Evolutionary conservation across 2,113 vertebrate species (phyloP), one percentile per base, ranked within the genome.

Genomic region (Pachyramphus minor): DNA sequence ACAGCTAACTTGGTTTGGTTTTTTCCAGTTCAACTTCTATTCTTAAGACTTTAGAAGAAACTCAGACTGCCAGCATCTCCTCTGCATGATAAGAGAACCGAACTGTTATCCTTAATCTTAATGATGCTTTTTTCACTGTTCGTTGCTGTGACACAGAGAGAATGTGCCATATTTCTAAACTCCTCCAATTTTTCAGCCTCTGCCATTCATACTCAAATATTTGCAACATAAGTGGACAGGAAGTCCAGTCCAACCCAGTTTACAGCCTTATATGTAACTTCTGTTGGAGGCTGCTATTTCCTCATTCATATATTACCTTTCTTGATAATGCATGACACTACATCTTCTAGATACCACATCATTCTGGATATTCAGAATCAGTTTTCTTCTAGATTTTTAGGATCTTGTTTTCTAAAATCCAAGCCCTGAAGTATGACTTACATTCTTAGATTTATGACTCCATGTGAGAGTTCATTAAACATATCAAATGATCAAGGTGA

Each of bases 251-350:
- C 62, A 79, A 25, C 4, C 4, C 37, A 52, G 35, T 12, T 68
- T 60, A 24, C 75, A 90, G 58, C 17, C 69, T 39, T 20, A 18
- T 10, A 30, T 3, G 2, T 16, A 64, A 39, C 33, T 44, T 35
- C 39, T 53, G 3, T 1, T 42, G 30, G 60, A 84, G 18, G 35
- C 9, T 0, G 0, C 11, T 35, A 1, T 42, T n/a, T 45, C 31
- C 56, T 71, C 25, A 35, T 59, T 42, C 41, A 55, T 14, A 0
- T 23, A 27, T 5, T 78, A 17, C 12, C 18, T 17, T 28, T 71
- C 76, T 56, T 20, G 31, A 47, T 15, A 78, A 78, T 1, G 7
- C 15, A 66, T 33, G 27, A 68, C 20, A 39, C 12, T 8, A 17
- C 3, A 10, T 28, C 55, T 45, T 66, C 58, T 16, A 64, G 25